Evolutionary conservation across 30 jellyfish, hydroid and myxozoan species (phyloP), one percentile per base, ranked within the genome.

Genomic region (Clytia hemisphaerica): DNA sequence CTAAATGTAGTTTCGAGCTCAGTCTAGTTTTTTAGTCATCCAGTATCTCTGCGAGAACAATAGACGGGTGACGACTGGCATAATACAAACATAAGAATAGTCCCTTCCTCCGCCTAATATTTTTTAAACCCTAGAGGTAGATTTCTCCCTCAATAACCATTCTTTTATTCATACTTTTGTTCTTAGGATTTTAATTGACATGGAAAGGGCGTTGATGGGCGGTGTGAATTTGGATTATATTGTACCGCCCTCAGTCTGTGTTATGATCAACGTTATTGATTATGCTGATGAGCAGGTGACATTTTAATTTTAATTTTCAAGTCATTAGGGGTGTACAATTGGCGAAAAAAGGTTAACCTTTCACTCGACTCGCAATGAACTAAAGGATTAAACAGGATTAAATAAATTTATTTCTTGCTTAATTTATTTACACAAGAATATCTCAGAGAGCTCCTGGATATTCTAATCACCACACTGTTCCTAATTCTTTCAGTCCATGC

Each of bases 241-340:
- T 55, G 44, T 78, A 10, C 79, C 74, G 36, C 61, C 72, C 37
- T 83, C 76, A 61, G 59, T 84, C 3, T 84, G 95, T 54, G 95
- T 84, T 37, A 84, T 84, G 95, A 60, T 77, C 36, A 84, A 84
- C 58, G 93, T 84, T 22, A 38, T 84, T 2, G 42, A 83, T 25
- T 67, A 78, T 51, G 93, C 93, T 9, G 75, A 85, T 29, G 82
- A 34, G 4, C 93, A 84, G 92, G 95, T 84, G 40, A 14, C n/a
- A n/a, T n/a, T n/a, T n/a, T n/a, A n/a, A n/a, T n/a, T n/a, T n/a
- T n/a, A n/a, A n/a, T n/a, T n/a, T n/a, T n/a, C n/a, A n/a, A 78
- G 92, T 83, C 69, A 57, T 6, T 18, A 18, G 55, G 28, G 51
- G 25, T 6, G 24, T 14, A 12, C 1, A 29, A 44, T 1, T 2